Evolutionary conservation across 2,113 vertebrate species (phyloP), one percentile per base, ranked within the genome.

Genomic region (Pimephales promelas): DNA sequence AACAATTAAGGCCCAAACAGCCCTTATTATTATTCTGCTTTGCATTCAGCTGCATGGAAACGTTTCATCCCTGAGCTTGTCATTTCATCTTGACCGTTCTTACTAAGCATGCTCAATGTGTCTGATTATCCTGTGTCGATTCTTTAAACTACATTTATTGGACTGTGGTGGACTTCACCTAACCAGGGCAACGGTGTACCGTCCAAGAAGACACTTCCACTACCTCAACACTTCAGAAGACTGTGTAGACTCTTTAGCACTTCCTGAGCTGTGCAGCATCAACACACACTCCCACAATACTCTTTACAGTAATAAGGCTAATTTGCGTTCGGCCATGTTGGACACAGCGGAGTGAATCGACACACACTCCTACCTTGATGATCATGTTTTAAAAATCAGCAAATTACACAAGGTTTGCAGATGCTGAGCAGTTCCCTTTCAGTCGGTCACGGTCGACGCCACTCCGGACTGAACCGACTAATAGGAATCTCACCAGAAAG

Each of bases 81-180:
- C 86, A 81, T 74, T 85, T 87, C 88, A 87, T 81, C 90, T 89
- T 91, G 90, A 89, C 87, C 40, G 57, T 83, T 72, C 89, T 94
- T 91, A 91, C 88, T 96, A 94, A 96, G 96, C 95, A 96, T 96
- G 95, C 93, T 91, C 91, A 45, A n/a, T 79, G 56, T 28, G 49
- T 8, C 54, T 45, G 36, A 45, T 9, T 14, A 47, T 64, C 31
- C 18, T 34, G 28, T 64, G 28, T 64, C 28, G 14, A 49, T 49
- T 49, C 47, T 49, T 49, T 49, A 49, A 49, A 62, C 59, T 62
- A 28, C 4, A 18, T 31, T 64, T 64, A 3, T 64, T 26, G 28
- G 59, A 62, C 59, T 0, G 28, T 34, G 10, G 61, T 64, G 61
- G 28, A 64, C 28, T 8, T 54, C 49, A 54, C 5, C 14, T 18